Evolutionary conservation across 1,140 invertebrate genomes (phyloP), one percentile per base, ranked within the genome.

Genomic region (Magallana gigas): DNA sequence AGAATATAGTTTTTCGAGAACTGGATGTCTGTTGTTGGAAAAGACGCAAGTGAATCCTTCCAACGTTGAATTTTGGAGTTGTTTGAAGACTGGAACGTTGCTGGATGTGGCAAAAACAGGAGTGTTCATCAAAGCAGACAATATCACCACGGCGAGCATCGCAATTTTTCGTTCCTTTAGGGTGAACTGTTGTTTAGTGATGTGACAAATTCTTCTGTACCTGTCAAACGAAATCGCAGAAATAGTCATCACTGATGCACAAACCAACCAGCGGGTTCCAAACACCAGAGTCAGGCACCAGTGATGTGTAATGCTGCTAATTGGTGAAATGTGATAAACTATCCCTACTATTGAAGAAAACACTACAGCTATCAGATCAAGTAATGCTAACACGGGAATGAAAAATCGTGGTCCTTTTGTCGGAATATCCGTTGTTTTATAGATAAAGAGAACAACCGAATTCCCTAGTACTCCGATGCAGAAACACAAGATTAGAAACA

Each of bases 1-100:
- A 76, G 18, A 76, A 29, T 76, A 76, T 9, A 76, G 6, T 1
- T 12, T 76, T 76, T 76, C 68, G 8, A 76, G 7, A 29, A 76
- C 7, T 23, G 68, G 68, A 76, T 29, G 36, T 36, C 68, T 76
- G 68, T 9, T 76, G 68, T 76, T 76, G 68, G 68, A 76, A 76
- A 48, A 12, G 1, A 29, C 68, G 23, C 68, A 76, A 11, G 23
- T 76, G 1, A 76, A 29, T 29, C 68, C 68, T 36, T 76, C 8
- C 4, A 76, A 5, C 14, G 68, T 36, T 36, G 68, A 36, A 12
- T 76, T 76, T 76, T 76, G 68, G 29, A 76, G 36, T 8, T 76
- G 23, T 76, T 12, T 76, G 12, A 29, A 36, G 36, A 36, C 36
- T 29, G 29, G 68, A 12, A 76, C 68, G 29, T 12, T 76, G 3